Conservation (phyloP, 2,888 invertebrate species). For the Drosophila mulleri region DNA sequence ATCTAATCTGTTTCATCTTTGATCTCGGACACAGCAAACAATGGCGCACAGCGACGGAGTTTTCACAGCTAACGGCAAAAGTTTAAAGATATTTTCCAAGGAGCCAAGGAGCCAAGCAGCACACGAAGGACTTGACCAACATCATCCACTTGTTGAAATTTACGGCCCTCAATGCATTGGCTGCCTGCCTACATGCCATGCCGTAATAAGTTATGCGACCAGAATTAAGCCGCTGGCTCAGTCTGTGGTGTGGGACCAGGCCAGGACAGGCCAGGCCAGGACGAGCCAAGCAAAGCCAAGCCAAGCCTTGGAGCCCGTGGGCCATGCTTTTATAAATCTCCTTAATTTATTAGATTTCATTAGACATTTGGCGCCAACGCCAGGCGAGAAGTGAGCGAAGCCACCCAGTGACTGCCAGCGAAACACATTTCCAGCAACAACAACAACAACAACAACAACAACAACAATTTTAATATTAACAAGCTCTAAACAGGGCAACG, state of each 20-base stretch:
- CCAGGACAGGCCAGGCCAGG: neutral
- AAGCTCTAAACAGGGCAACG: constrained; percentile 65
- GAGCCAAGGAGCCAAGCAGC: neutral
- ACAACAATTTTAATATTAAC: constrained; percentile 69
- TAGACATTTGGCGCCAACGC: constrained; percentile 72
- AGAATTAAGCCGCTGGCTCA: constrained; percentile 49
- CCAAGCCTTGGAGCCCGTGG: constrained; percentile 38
- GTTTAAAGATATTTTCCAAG: constrained; percentile 32
- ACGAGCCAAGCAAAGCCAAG: neutral
- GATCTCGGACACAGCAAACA: constrained; percentile 47
- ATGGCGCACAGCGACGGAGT: constrained; percentile 40
- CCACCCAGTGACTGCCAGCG: neutral
- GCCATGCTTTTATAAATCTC: constrained; percentile 77
- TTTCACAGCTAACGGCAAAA: constrained; percentile 62
- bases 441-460: neutral
- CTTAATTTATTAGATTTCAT: constrained; percentile 81
- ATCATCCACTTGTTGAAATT: constrained; percentile 64
- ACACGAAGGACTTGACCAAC: neutral
- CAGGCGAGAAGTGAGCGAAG: constrained; percentile 12
- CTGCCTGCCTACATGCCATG: constrained; percentile 17
- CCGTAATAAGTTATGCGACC: constrained; percentile 56
- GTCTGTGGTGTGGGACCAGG: neutral
- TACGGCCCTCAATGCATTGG: constrained; percentile 59
- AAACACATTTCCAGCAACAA: constrained; percentile 20
- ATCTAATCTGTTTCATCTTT: constrained; percentile 57